Base-by-base conservation (phyloP, 1,140 invertebrate species). In the Stenopsyche tienmushanensis region DNA sequence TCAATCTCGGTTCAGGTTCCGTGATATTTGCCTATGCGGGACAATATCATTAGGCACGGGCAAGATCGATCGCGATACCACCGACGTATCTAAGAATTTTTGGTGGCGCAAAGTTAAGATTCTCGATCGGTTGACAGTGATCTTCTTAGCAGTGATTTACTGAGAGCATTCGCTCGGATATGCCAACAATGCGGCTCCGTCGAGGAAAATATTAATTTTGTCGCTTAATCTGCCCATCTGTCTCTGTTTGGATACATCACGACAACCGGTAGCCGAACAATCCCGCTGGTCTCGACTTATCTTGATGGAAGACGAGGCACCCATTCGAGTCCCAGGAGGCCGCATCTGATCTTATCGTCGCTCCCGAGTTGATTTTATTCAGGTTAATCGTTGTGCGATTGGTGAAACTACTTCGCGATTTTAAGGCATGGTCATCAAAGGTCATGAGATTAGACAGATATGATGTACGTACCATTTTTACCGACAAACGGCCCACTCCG, bases 301-400 rank as follows among this genome's bases (percentile, higher is more conserved):
- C 41, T 23, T 59, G 42, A 26, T 39, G 25, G n/a, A n/a, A n/a
- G n/a, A n/a, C n/a, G 20, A 13, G 49, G 49, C 3, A 3, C 50
- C 47, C 10, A 41, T 53, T 53, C 26, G 47, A 20, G 15, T 7
- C 18, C 44, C 25, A 13, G 26, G 44, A 57, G 41, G 63, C 49
- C 23, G 63, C 29, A 13, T 0, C 8, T 1, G 63, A 57, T 57
- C 9, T 15, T 59, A 65, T 65, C 54, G 13, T 5, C 29, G 25
- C 1, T 15, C 25, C 55, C n/a, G 47, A 29, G 21, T 55, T 59
- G 24, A 20, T 45, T 41, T 49, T 65, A 65, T 65, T 59, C 64
- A 58, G 64, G 64, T 65, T 65, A 65, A 65, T 65, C 64, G 45
- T 29, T 59, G 39, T 57, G 63, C 58, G 54, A 64, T 64, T 57